Evolutionary conservation across 2,113 vertebrate genomes (phyloP).

Genomic region (Sapayoa aenigma): DNA sequence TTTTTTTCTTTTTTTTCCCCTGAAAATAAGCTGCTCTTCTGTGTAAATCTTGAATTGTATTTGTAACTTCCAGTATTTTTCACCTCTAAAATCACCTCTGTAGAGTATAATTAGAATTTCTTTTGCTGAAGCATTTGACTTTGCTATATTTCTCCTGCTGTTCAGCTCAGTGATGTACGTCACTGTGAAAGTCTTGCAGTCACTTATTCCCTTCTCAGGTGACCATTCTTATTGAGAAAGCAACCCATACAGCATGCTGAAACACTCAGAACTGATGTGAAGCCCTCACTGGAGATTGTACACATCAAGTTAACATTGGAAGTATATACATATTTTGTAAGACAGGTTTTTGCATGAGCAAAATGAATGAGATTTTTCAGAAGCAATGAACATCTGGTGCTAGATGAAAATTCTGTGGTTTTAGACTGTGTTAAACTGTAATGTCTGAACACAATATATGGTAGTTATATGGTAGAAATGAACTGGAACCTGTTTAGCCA

Average conservation of each 20-base stretch:
- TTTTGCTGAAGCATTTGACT: background rate
- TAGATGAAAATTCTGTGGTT: background rate
- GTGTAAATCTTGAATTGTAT: background rate
- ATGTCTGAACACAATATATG: background rate
- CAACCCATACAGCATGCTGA: background rate
- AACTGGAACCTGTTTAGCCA: background rate
- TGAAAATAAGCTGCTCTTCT: background rate
- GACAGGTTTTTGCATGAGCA: background rate
- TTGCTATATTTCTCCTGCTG: background rate
- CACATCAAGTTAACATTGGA: background rate
- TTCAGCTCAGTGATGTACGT: background rate
- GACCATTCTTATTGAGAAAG: background rate
- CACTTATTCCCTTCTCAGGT: background rate
- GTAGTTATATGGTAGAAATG: background rate
- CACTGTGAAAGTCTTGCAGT: background rate
- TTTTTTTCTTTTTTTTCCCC: background rate
- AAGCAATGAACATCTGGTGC: background rate
- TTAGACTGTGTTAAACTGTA: background rate
- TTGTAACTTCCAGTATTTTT: background rate
- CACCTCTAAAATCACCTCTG: background rate
- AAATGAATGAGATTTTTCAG: background rate
- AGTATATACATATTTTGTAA: background rate
- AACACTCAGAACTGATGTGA: background rate
- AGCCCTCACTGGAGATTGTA: background rate
- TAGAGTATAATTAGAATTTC: background rate